Base-by-base conservation (phyloP, 2,113 vertebrate genomes). In the Lycaon pictus region DNA sequence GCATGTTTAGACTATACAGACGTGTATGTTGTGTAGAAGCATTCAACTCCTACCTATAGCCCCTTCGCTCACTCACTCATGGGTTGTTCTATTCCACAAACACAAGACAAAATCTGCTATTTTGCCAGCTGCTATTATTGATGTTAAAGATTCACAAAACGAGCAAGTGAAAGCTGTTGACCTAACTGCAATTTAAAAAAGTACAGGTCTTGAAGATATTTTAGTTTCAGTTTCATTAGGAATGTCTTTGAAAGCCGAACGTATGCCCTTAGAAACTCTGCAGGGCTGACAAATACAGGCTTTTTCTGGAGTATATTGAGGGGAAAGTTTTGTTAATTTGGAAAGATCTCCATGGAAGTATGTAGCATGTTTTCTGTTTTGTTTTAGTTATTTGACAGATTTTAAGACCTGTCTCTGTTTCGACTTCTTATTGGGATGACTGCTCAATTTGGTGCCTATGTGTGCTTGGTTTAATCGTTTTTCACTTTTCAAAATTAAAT, bases 331-430 rank as follows among this genome's bases (percentile, higher is more conserved):
- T 35, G 6, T 23, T 48, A 32, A 6, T 22, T 4, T 11, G 48
- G 32, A 25, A 32, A 48, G 51, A 65, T 11, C 20, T 13, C 48
- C 48, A 5, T 17, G 17, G 51, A 60, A 43, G 53, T 5, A n/a
- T 43, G 7, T 0, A 27, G 11, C 0, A 0, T 1, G 7, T 35
- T 3, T 0, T 51, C 27, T 27, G 2, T 1, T 9, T 10, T 27
- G 4, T 8, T 19, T 37, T 4, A 37, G 43, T 12, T 25, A 22
- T 56, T 32, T 12, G 8, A 60, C 4, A 2, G 2, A 12, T 29
- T 53, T 58, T 20, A 22, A 19, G 25, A 20, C 1, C 12, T 0
- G 11, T 20, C 32, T 37, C 55, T 53, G 25, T 23, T 53, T 11
- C 20, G 51, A 35, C 55, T 25, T 29, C 90, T 20, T 29, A 9